These are phyloP conservation scores for Acrossocheilus fasciatus DNA, from an alignment of 2,797 vertebrate genomes.

Conservation along the genomic window DNA sequence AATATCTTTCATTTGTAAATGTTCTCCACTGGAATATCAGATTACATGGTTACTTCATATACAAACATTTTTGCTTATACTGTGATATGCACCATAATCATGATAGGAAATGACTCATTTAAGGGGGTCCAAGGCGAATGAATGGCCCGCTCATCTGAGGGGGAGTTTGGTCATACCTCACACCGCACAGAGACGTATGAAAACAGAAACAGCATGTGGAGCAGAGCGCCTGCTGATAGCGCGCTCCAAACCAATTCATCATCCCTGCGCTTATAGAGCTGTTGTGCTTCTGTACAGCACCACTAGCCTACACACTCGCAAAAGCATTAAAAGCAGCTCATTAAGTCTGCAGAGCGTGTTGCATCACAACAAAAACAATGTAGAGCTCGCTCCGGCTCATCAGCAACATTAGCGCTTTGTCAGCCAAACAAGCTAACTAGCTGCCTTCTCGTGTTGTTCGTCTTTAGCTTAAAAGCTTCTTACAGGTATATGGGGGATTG, in stretches of 20 bases:
- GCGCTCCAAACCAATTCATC: slow-evolving; percentile 11
- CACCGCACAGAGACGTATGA: slow-evolving; percentile 5
- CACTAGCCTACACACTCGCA: not conserved
- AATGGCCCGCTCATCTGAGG: not conserved
- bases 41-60: not conserved
- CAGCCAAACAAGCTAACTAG: slow-evolving; percentile 31
- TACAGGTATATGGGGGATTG: slow-evolving; percentile 51
- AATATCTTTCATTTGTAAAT: not conserved
- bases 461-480: slow-evolving; percentile 49
- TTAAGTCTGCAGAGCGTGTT: slow-evolving; percentile 8
- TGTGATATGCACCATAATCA: not conserved
- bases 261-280: slow-evolving; percentile 4
- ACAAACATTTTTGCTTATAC: not conserved
- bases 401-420: slow-evolving; percentile 32
- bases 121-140: not conserved
- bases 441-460: slow-evolving; percentile 16
- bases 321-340: slow-evolving; percentile 29
- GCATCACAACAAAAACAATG: slow-evolving; percentile 11
- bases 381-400: slow-evolving; percentile 34
- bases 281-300: not conserved
- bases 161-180: not conserved
- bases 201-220: not conserved
- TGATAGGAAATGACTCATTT: not conserved
- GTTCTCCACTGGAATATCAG: not conserved
- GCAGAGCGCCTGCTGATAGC: slow-evolving; percentile 18